Evolutionary conservation across 2,113 vertebrate genomes (phyloP), one percentile per base, ranked within the genome.

Genomic region (Neoarius graeffei): DNA sequence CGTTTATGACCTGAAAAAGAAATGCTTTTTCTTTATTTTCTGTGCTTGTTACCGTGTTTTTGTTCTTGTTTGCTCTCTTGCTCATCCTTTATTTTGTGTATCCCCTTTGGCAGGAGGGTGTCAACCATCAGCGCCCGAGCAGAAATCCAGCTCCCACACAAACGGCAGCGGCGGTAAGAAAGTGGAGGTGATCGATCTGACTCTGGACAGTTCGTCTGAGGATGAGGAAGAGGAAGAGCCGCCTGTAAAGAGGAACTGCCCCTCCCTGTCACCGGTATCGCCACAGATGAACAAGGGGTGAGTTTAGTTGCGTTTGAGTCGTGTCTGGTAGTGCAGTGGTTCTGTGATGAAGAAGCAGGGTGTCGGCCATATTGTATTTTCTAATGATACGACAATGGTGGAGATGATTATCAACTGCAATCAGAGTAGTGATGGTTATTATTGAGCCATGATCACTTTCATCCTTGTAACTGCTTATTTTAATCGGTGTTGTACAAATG

Each of bases 171-270:
- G 95, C 88, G 94, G 96, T 69, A 98, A 96, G 94, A 98, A 97
- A 57, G 98, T 99, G 54, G 98, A 99, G 89, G 98, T 99, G 92
- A 99, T 99, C 73, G 98, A 99, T 92, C 92, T 99, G 92, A 99
- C 98, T 25, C 94, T 98, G 62, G 98, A 99, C 94, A 99, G 98
- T 93, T 99, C 98, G 1, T 99, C 98, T 0, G 97, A 97, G 17
- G 97, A 97, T 0, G 97, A 98, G 0, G 97, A 85, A 2, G 98
- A 99, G 20, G 97, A 96, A n/a, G 96, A 97, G 48, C 97, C 97
- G 0, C 95, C 96, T 2, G 92, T 95, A 54, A 99, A 99, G 93
- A 96, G 97, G 92, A 95, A 95, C 66, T 99, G 98, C 82, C 97
- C 98, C 81, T 98, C 98, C 5, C 91, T 98, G 10, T 98, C 98